These are phyloP conservation scores for Chymomyza procnemis DNA, from an alignment of 2,888 invertebrate genomes.

Conservation along the genomic window DNA sequence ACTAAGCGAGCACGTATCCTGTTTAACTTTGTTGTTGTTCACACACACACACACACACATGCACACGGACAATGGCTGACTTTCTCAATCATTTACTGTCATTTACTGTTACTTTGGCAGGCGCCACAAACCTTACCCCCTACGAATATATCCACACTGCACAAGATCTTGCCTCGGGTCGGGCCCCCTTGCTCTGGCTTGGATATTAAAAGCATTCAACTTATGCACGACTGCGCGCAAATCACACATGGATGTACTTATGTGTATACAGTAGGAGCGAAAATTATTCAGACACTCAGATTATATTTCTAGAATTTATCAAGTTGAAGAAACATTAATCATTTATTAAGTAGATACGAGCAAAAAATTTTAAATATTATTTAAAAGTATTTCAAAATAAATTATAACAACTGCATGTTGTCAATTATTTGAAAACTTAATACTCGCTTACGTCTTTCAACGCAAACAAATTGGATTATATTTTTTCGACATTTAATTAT, in stretches of 20 bases:
- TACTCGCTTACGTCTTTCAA: too few relatives aligned
- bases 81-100: slow-evolving; percentile 72
- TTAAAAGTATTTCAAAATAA: too few relatives aligned
- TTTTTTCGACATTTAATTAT: too few relatives aligned
- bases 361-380: too few relatives aligned
- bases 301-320: too few relatives aligned
- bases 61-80: slow-evolving; percentile 34
- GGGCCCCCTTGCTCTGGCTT: background rate
- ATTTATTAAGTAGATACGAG: too few relatives aligned
- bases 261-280: too few relatives aligned
- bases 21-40: background rate
- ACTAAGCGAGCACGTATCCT: background rate
- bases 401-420: too few relatives aligned
- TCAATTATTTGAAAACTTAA: too few relatives aligned
- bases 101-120: slow-evolving; percentile 34
- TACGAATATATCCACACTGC: background rate
- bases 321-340: too few relatives aligned
- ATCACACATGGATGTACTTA: slow-evolving; percentile 28
- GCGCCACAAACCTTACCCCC: background rate
- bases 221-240: slow-evolving; percentile 58
- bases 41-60: slow-evolving; percentile 7
- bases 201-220: slow-evolving; percentile 43
- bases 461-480: too few relatives aligned
- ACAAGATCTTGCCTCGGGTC: background rate
- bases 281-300: too few relatives aligned